Base-by-base conservation (phyloP, 2,113 vertebrate genomes). In the Cyprinodon tularosa region DNA sequence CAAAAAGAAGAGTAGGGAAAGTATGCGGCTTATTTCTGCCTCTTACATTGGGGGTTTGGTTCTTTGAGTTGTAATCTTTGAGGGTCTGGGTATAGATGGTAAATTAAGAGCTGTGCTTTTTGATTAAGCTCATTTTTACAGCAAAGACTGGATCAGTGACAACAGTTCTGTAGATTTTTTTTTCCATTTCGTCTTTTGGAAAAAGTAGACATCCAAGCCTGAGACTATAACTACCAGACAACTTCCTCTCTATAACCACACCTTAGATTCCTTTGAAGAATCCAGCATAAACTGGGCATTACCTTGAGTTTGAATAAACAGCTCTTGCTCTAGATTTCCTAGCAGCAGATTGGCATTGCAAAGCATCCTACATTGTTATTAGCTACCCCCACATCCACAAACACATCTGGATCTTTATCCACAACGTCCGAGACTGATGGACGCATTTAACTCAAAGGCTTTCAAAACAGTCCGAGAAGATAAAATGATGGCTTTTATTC, bases 401-500 rank as follows among this genome's bases (percentile, higher is more conserved):
- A 72, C n/a, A 39, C 9, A 48, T 71, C 20, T 7, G 42, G 5
- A 62, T 3, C 57, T 17, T 20, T 59, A n/a, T n/a, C 57, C 57
- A 53, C 15, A 38, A 4, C 14, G 11, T 17, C 48, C 1, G 66
- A 38, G 8, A 53, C 62, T 74, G 38, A 12, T 13, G n/a, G 20
- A 9, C 38, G 17, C 36, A 39, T 6, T 62, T 64, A 73, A 39
- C 53, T 70, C 3, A 61, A 62, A 62, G 22, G 6, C 40, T 62
- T 74, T 71, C 36, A 73, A 73, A 81, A 62, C 47, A 72, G 13
- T 12, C 40, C 15, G 50, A 17, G 50, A 70, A 74, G 48, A 71
- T 17, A 44, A 29, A 22, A 38, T 67, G 17, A 65, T 64, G 20
- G 3, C 14, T 10, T 38, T 20, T 0, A 37, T 37, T 84, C 70